Conservation (phyloP, 2,888 invertebrate genomes). For the Habrosyne pyritoides region DNA sequence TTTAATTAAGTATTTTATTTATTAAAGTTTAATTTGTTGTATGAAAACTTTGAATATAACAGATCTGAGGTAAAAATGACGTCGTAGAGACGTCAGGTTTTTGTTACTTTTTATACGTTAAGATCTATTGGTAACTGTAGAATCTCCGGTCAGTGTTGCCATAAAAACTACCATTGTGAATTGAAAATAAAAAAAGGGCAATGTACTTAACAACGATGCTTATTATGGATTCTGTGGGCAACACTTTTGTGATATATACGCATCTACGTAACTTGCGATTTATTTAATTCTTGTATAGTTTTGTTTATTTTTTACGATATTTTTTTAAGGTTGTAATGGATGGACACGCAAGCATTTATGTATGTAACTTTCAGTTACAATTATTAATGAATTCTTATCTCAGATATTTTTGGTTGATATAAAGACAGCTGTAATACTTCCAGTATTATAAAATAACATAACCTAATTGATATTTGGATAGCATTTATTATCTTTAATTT, state of each 20-base stretch:
- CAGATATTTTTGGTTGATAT: background rate
- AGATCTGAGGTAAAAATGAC: background rate
- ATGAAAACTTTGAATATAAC: background rate
- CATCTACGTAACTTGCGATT: slow-evolving; percentile 17
- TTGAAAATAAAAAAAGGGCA: slow-evolving; percentile 40
- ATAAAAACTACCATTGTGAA: slow-evolving; percentile 15
- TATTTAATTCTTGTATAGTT: slow-evolving; percentile 36
- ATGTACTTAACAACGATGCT: slow-evolving; percentile 54
- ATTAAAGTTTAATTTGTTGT: background rate
- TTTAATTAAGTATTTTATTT: slow-evolving; percentile 6
- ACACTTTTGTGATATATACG: slow-evolving; percentile 15
- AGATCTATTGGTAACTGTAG: slow-evolving; percentile 12
- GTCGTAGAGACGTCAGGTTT: slow-evolving; percentile 17
- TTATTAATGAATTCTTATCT: background rate
- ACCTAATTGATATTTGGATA: background rate
- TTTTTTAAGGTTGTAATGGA: slow-evolving; percentile 57
- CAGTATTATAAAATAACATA: slow-evolving; percentile 8
- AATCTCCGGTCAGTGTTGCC: slow-evolving; percentile 37
- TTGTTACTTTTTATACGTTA: slow-evolving; percentile 18
- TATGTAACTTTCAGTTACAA: slow-evolving; percentile 11
- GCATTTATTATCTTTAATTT: slow-evolving; percentile 5
- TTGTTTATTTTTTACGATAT: slow-evolving; percentile 34
- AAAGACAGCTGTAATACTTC: slow-evolving; percentile 4
- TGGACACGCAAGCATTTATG: slow-evolving; percentile 38
- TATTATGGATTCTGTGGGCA: slow-evolving; percentile 42